Conservation (phyloP, 2,113 vertebrate genomes). For the Zosterops japonicus region DNA sequence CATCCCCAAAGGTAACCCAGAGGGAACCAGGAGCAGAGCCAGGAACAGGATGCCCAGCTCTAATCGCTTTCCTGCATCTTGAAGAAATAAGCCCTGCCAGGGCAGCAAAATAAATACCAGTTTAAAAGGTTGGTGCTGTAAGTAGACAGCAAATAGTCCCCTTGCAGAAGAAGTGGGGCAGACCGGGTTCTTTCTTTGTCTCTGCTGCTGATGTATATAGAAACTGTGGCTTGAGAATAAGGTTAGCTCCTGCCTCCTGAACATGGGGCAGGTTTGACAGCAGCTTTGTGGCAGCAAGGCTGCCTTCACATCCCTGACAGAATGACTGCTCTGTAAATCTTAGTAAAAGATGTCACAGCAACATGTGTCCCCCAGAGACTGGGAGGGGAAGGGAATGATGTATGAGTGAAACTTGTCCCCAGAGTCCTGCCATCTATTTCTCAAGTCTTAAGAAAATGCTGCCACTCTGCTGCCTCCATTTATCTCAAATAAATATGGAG, state of each 20-base stretch:
- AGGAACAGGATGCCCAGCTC: not conserved
- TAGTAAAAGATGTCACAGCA: conserved; percentile 54
- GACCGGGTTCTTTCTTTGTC: not conserved
- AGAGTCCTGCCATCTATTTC: conserved; percentile 50
- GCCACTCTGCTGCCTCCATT: conserved; percentile 16
- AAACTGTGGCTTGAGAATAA: not conserved
- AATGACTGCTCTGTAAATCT: conserved; percentile 63
- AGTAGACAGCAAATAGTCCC: not conserved
- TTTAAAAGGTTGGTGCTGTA: not conserved
- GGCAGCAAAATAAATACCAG: not conserved
- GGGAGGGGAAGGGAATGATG: conserved; percentile 43
- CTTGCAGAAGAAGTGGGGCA: not conserved
- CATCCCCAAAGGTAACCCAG: not conserved
- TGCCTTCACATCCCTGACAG: conserved; percentile 16
- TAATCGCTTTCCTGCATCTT: not conserved
- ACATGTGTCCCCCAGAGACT: not conserved
- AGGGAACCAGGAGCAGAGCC: not conserved
- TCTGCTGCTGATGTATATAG: not conserved
- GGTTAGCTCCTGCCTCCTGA: not conserved
- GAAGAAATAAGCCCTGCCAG: not conserved
- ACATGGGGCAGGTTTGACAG: not conserved
- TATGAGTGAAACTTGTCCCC: not conserved
- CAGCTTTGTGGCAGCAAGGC: not conserved
- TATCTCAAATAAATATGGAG: conserved; percentile 32
- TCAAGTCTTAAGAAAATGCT: conserved; percentile 47